Conservation (phyloP, 2,888 invertebrate species). For the Epicampocera succincta region DNA sequence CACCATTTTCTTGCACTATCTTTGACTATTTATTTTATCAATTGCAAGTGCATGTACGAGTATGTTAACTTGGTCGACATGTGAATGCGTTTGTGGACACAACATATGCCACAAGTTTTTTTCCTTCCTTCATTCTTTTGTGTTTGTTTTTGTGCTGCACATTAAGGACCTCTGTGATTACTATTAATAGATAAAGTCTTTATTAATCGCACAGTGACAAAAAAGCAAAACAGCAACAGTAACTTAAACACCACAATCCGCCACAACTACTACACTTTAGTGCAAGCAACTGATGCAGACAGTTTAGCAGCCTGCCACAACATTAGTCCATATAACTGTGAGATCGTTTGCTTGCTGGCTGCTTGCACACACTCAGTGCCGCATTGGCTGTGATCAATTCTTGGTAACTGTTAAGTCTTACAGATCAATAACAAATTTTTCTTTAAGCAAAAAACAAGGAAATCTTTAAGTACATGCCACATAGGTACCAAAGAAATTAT, state of each 20-base stretch:
- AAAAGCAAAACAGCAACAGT: slow-evolving; percentile 36
- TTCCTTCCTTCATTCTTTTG: too few species aligned
- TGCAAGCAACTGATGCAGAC: slow-evolving; percentile 51
- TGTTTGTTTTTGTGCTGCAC: slow-evolving; percentile 46
- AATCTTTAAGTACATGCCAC: slow-evolving; percentile 7
- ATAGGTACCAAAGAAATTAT: slow-evolving; percentile 61
- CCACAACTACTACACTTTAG: slow-evolving; percentile 21
- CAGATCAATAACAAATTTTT: slow-evolving; percentile 69
- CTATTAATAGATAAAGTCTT: slow-evolving; percentile 77
- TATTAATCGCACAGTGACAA: slow-evolving; percentile 67
- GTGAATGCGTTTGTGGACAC: slow-evolving; percentile 70
- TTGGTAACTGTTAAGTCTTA: slow-evolving; percentile 67
- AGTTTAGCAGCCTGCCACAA: slow-evolving; percentile 31
- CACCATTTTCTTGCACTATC: slow-evolving; percentile 34
- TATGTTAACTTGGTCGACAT: slow-evolving; percentile 70
- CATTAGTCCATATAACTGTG: slow-evolving; percentile 55
- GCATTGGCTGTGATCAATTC: slow-evolving; percentile 66
- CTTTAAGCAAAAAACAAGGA: slow-evolving; percentile 24
- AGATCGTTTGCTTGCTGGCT: slow-evolving; percentile 24
- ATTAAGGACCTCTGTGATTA: slow-evolving; percentile 73
- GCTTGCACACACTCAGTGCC: slow-evolving; percentile 55
- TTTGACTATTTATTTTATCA: slow-evolving; percentile 67
- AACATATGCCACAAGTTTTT: slow-evolving; percentile 66
- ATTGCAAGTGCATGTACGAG: slow-evolving; percentile 55
- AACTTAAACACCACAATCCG: slow-evolving; percentile 42